phyloP scores from a whole-genome alignment of 2,797 vertebrate species.

The Parauchenoglanis ngamensis region DNA sequence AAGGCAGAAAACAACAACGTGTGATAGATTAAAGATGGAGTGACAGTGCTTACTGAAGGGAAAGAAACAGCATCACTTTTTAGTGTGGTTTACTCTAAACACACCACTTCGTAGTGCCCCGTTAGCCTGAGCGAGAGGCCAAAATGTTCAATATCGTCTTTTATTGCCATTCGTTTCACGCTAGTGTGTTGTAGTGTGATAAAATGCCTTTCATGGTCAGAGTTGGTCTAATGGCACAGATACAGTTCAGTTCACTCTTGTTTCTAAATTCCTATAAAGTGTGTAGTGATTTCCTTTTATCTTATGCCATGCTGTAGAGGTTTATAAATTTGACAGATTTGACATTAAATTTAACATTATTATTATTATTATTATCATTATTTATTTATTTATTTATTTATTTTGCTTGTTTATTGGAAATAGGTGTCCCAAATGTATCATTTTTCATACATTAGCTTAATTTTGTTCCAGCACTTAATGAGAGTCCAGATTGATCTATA shows the following conservation, averaged over 20 bases:
- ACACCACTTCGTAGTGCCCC: not conserved
- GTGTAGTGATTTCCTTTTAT: not conserved
- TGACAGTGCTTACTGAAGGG: conserved; percentile 29
- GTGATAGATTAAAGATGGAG: conserved; percentile 21
- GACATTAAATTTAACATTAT: too few species aligned
- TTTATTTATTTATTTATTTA: too few species aligned
- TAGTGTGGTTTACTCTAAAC: not conserved
- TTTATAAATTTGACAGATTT: not conserved
- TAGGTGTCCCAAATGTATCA: not conserved
- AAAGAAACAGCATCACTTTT: conserved; percentile 14
- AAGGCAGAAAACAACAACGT: conserved; percentile 25
- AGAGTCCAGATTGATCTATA: too few species aligned
- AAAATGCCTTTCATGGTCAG: not conserved
- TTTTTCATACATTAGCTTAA: not conserved
- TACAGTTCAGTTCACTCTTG: not conserved
- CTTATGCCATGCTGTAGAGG: not conserved
- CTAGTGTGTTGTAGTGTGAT: not conserved
- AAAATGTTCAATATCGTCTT: not conserved
- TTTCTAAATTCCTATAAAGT: not conserved
- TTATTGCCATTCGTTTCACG: not conserved
- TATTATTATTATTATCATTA: too few species aligned
- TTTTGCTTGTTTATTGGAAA: not conserved
- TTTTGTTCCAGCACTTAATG: not conserved
- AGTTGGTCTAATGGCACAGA: not conserved
- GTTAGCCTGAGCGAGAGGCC: not conserved